A percentile compares a stretch with the other conserved stretches of the same genome.
Conservation (phyloP, 2,888 invertebrate genomes). For the Drosophila crucigera region DNA sequence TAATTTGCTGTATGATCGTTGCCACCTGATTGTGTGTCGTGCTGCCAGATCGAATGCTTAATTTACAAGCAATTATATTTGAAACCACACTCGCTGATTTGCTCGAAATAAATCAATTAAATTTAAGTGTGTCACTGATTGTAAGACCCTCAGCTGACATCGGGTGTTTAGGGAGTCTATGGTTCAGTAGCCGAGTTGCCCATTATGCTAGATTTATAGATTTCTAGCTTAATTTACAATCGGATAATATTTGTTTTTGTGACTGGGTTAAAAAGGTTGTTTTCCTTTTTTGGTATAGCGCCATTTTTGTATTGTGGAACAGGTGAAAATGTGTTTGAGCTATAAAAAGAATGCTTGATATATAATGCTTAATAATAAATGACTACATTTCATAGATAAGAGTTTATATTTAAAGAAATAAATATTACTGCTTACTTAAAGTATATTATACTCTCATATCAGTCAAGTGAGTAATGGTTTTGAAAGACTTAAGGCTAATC, state of each 20-base stretch:
- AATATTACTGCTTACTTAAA: background rate
- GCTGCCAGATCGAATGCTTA: constrained; percentile 49
- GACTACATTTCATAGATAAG: background rate
- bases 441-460: background rate
- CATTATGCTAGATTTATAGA: constrained; percentile 25
- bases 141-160: constrained; percentile 27
- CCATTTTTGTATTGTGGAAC: background rate
- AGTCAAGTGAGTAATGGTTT: background rate
- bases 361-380: constrained; percentile 1
- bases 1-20: constrained; percentile 24
- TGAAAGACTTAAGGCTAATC: background rate
- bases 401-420: background rate
- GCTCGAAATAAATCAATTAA: constrained; percentile 81
- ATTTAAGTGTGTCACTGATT: constrained; percentile 77
- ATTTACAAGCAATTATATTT: constrained; percentile 82
- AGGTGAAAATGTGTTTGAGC: background rate
- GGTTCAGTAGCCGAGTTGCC: background rate
- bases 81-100: constrained; percentile 76
- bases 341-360: background rate
- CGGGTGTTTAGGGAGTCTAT: background rate
- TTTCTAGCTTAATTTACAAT: constrained; percentile 40
- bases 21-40: constrained; percentile 42
- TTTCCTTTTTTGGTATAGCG: background rate
- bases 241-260: constrained; percentile 29
- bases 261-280: constrained; percentile 1